phyloP scores from a whole-genome alignment of 2,888 invertebrate genomes.

The Panorpa germanica region DNA sequence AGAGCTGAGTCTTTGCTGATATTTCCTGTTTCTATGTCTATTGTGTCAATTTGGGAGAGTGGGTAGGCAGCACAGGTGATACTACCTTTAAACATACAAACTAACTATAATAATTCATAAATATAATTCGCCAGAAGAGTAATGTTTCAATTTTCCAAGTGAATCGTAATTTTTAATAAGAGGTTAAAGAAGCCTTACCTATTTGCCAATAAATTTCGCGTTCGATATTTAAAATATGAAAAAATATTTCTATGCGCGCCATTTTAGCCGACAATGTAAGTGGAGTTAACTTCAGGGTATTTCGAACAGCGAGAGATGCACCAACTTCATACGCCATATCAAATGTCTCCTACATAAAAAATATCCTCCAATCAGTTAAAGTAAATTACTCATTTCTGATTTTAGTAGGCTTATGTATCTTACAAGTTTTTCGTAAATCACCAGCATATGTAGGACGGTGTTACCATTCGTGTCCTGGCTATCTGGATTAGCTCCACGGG shows the following conservation, averaged over 20 bases:
- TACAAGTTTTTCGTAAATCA: constrained; percentile 84
- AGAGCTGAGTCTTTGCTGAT: constrained; percentile 92
- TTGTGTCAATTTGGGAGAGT: constrained; percentile 85
- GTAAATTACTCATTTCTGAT: constrained; percentile 7
- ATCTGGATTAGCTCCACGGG: constrained; percentile 88
- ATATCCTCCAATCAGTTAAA: constrained; percentile 3
- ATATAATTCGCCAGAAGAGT: background rate
- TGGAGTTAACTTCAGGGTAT: constrained; percentile 76
- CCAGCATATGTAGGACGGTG: constrained; percentile 88
- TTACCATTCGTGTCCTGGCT: constrained; percentile 95
- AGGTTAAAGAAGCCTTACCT: constrained; percentile 27
- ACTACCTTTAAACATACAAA: constrained; percentile 35
- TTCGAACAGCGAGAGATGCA: constrained; percentile 69
- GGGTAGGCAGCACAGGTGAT: constrained; percentile 97
- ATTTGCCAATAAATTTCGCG: constrained; percentile 96
- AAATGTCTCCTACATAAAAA: constrained; percentile 52
- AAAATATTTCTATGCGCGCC: constrained; percentile 88
- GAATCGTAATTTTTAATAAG: background rate
- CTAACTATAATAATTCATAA: constrained; percentile 1
- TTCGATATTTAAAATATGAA: constrained; percentile 90
- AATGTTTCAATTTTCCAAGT: background rate
- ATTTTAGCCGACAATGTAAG: constrained; percentile 85
- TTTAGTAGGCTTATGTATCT: constrained; percentile 14
- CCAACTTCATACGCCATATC: constrained; percentile 91
- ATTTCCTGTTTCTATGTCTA: constrained; percentile 73